A percentile compares a stretch with the other conserved stretches of the same genome.
These are phyloP conservation scores for Galerucella pusilla DNA, from an alignment of 2,888 invertebrate species.

Conservation along the genomic window DNA sequence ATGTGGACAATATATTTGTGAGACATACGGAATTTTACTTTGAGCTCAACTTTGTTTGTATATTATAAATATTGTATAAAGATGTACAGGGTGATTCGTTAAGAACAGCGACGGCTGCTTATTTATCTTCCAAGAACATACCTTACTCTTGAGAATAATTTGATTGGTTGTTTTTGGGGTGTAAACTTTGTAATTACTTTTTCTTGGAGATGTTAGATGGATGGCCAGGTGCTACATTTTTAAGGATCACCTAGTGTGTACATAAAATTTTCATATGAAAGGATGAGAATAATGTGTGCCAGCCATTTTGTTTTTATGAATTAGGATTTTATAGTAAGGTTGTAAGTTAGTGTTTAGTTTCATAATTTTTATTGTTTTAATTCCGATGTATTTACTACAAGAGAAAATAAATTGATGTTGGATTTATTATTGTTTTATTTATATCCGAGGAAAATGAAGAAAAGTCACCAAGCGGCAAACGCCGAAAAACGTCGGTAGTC, in stretches of 20 bases:
- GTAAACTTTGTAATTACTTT: neutral
- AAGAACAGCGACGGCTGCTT: neutral
- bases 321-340: slow-evolving; percentile 39
- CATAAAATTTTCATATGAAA: slow-evolving; percentile 10
- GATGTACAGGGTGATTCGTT: slow-evolving; percentile 3
- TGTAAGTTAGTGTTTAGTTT: slow-evolving; percentile 43
- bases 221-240: slow-evolving; percentile 1
- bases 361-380: slow-evolving; percentile 34
- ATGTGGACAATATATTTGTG: neutral
- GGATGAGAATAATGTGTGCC: slow-evolving; percentile 34
- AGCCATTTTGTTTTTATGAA: slow-evolving; percentile 40
- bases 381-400: slow-evolving; percentile 38
- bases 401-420: slow-evolving; percentile 47
- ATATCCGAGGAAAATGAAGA: too few species aligned
- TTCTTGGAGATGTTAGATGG: neutral
- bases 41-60: slow-evolving; percentile 1
- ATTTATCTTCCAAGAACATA: neutral
- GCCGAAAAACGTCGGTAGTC: too few species aligned
- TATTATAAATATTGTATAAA: slow-evolving; percentile 9
- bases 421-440: slow-evolving; percentile 36
- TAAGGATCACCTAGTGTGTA: neutral
- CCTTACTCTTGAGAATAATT: neutral
- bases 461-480: too few species aligned
- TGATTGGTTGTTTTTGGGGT: neutral
- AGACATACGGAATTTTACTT: slow-evolving; percentile 1